Evolutionary conservation across 2,888 invertebrate species (phyloP).

Genomic region (Leptinotarsa peninsularis): DNA sequence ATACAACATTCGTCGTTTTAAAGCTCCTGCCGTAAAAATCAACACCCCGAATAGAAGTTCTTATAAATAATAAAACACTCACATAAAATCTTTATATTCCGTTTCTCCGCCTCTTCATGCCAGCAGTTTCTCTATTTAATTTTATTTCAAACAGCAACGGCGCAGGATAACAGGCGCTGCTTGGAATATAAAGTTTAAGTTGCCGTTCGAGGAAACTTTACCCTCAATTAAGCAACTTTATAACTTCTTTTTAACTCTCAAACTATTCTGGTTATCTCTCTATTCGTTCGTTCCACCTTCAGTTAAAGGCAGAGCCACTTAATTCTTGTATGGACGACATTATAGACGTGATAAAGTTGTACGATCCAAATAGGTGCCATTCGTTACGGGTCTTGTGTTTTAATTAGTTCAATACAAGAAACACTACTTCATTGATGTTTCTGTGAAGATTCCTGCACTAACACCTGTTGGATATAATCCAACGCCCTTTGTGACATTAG

Average conservation of each 20-base stretch:
- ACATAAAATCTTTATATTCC: constrained; percentile 8
- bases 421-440: too few relatives aligned
- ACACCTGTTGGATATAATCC: too few relatives aligned
- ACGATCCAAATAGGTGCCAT: neutral
- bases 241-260: constrained; percentile 28
- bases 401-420: neutral
- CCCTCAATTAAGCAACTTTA: constrained; percentile 37
- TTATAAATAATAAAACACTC: constrained; percentile 12
- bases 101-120: constrained; percentile 3
- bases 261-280: constrained; percentile 27
- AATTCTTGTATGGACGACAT: constrained; percentile 11
- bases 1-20: neutral
- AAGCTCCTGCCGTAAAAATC: neutral
- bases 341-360: constrained; percentile 14
- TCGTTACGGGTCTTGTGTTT: neutral
- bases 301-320: constrained; percentile 13
- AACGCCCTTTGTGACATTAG: too few relatives aligned
- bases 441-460: too few relatives aligned
- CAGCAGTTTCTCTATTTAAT: constrained; percentile 8
- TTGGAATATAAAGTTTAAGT: constrained; percentile 31
- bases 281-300: constrained; percentile 17
- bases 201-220: constrained; percentile 33
- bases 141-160: constrained; percentile 23
- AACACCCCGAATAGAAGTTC: neutral
- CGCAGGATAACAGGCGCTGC: constrained; percentile 28